These are phyloP conservation scores for Synanthedon tipuliformis DNA, from an alignment of 2,888 invertebrate genomes.

Conservation along the genomic window DNA sequence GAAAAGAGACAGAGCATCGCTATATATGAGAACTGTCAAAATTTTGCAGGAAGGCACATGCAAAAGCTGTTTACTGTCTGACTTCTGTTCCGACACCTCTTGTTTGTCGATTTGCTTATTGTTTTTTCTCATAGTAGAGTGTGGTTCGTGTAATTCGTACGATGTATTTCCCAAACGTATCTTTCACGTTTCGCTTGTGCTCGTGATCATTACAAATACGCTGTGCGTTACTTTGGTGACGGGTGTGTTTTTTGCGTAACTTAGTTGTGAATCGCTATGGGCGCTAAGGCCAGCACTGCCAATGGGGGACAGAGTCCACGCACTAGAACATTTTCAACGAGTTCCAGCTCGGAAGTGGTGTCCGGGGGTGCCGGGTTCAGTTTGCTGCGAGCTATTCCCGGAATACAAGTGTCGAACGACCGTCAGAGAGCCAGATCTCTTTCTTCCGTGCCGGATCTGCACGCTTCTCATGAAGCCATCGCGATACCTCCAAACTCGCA, in stretches of 20 bases:
- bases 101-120: slow-evolving; percentile 42
- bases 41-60: slow-evolving; percentile 65
- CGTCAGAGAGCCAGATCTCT: slow-evolving; percentile 85
- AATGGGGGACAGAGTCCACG: slow-evolving; percentile 81
- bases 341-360: slow-evolving; percentile 76
- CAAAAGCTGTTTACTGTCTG: slow-evolving; percentile 57
- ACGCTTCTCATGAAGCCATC: slow-evolving; percentile 70
- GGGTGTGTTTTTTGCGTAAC: slow-evolving; percentile 60
- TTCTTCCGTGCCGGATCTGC: slow-evolving; percentile 85
- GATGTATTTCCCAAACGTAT: slow-evolving; percentile 63
- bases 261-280: slow-evolving; percentile 72
- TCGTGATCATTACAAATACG: slow-evolving; percentile 43
- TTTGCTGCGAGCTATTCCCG: slow-evolving; percentile 77
- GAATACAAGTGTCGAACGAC: slow-evolving; percentile 80
- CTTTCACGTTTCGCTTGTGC: slow-evolving; percentile 49
- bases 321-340: slow-evolving; percentile 80
- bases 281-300: slow-evolving; percentile 87
- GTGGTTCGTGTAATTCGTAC: slow-evolving; percentile 35
- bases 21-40: slow-evolving; percentile 45
- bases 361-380: slow-evolving; percentile 74
- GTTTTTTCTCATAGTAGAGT: slow-evolving; percentile 29
- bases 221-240: slow-evolving; percentile 33
- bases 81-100: slow-evolving; percentile 42
- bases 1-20: not conserved
- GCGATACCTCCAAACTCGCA: slow-evolving; percentile 74